Conservation (phyloP, 2,797 vertebrate genomes). For the Gobionotothen gibberifrons region DNA sequence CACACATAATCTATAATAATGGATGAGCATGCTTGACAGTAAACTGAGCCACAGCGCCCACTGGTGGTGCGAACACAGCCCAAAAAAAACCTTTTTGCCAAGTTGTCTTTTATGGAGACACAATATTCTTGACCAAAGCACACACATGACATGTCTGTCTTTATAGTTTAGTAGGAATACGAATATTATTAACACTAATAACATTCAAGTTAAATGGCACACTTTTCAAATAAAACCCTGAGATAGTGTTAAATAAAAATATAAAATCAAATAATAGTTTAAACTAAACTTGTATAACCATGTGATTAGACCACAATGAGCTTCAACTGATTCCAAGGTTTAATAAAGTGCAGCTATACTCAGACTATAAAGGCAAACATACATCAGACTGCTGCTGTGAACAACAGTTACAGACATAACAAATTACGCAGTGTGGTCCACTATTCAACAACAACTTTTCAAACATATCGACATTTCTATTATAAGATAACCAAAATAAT, state of each 20-base stretch:
- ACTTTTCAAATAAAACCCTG: neutral
- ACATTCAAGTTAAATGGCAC: too few species aligned
- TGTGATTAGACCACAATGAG: neutral
- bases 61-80: conserved; percentile 14
- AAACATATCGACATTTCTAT: neutral
- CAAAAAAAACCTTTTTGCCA: neutral
- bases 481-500: neutral
- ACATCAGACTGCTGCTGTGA: neutral
- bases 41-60: conserved; percentile 1
- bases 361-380: neutral
- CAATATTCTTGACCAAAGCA: neutral
- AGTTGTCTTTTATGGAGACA: neutral
- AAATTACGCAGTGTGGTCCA: neutral
- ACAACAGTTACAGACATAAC: neutral
- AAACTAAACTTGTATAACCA: neutral
- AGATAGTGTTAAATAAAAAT: neutral
- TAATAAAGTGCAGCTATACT: neutral
- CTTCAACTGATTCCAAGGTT: neutral
- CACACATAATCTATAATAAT: neutral
- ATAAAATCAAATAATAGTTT: neutral
- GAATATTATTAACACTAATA: too few species aligned
- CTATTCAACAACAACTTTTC: neutral
- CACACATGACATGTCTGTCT: too few species aligned
- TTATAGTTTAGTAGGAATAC: neutral
- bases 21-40: neutral